phyloP scores from a whole-genome alignment of 2,113 vertebrate genomes.

The Anoura caudifer region DNA sequence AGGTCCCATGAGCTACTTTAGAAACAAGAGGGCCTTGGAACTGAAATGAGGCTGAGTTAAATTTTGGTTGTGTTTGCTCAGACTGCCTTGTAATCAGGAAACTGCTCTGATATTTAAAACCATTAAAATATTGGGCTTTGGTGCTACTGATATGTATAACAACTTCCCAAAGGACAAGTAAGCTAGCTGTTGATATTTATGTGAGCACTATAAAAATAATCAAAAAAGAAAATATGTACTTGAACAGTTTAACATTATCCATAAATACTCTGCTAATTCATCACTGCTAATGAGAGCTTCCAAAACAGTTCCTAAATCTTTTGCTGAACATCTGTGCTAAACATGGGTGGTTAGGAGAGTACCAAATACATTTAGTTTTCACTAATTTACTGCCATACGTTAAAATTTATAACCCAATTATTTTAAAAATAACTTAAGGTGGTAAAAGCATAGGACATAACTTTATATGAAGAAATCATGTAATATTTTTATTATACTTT shows the following conservation, averaged over 20 bases:
- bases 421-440: slow-evolving; percentile 65
- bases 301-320: slow-evolving; percentile 72
- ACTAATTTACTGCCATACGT: slow-evolving; percentile 66
- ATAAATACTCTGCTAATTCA: slow-evolving; percentile 63
- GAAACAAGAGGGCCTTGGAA: background rate
- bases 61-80: background rate
- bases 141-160: background rate
- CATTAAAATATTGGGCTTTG: background rate
- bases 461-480: slow-evolving; percentile 53
- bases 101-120: background rate
- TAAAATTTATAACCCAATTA: slow-evolving; percentile 64
- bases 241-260: slow-evolving; percentile 23
- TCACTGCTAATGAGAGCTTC: slow-evolving; percentile 35
- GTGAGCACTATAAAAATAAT: slow-evolving; percentile 38
- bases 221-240: slow-evolving; percentile 1
- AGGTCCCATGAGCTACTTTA: background rate
- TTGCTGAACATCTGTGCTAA: slow-evolving; percentile 75
- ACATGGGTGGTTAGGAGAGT: slow-evolving; percentile 29
- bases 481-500: slow-evolving; percentile 33
- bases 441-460: slow-evolving; percentile 32
- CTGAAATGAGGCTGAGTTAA: background rate
- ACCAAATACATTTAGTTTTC: slow-evolving; percentile 52
- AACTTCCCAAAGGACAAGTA: background rate
- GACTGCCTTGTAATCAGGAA: background rate
- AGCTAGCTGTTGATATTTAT: slow-evolving; percentile 7